These are phyloP conservation scores for Phalera bucephala DNA, from an alignment of 2,888 invertebrate species.

Conservation along the genomic window DNA sequence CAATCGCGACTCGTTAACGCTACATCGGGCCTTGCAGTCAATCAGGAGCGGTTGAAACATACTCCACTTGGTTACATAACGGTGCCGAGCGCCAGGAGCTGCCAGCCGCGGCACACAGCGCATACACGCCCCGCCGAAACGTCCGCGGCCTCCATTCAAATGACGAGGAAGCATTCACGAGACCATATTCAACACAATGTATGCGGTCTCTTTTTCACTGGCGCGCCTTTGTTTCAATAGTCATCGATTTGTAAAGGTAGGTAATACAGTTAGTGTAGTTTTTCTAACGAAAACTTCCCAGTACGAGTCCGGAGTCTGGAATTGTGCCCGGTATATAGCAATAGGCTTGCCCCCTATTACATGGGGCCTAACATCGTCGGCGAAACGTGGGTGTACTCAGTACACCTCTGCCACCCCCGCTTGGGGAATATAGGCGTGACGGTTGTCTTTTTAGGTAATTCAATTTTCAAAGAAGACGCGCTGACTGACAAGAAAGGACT, in stretches of 20 bases:
- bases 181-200: constrained; percentile 12
- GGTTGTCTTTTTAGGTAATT: constrained; percentile 7
- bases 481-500: not conserved
- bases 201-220: constrained; percentile 14
- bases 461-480: constrained; percentile 3
- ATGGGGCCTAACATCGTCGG: no score
- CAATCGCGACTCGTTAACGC: constrained; percentile 31
- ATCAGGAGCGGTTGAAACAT: constrained; percentile 18
- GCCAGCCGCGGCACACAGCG: constrained; percentile 5
- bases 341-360: no score
- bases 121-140: constrained; percentile 12
- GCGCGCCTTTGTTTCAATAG: constrained; percentile 14
- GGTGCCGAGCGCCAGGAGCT: not conserved
- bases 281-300: no score
- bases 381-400: no score
- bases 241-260: constrained; percentile 14
- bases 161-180: constrained; percentile 21
- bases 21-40: constrained; percentile 17
- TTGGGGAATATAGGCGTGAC: no score
- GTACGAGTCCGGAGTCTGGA: no score
- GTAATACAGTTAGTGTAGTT: no score
- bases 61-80: constrained; percentile 1
- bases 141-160: constrained; percentile 16
- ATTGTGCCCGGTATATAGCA: no score
- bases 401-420: no score